phyloP scores from a whole-genome alignment of 1,140 invertebrate species.

The Onthophagus taurus region DNA sequence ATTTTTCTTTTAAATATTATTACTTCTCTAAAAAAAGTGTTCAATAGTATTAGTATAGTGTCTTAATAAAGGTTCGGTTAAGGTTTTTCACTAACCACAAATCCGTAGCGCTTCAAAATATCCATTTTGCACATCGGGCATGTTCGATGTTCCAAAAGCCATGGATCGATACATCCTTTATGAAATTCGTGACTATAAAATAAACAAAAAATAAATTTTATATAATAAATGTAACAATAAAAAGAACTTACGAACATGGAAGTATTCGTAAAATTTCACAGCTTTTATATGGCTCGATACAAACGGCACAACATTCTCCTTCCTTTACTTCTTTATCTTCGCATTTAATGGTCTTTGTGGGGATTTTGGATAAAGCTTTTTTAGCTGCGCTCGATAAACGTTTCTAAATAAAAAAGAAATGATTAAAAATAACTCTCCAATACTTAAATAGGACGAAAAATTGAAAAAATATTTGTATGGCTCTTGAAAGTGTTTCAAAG shows the following conservation, averaged over 20 bases:
- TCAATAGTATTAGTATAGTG: constrained; percentile 1
- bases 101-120: constrained; percentile 85
- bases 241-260: constrained; percentile 69
- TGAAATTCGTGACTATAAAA: constrained; percentile 85
- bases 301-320: constrained; percentile 83
- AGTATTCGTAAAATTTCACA: constrained; percentile 74
- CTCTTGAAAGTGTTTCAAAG: too few species aligned
- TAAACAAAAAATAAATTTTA: not conserved
- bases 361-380: constrained; percentile 83
- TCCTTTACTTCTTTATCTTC: constrained; percentile 75
- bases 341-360: constrained; percentile 70
- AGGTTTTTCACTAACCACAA: constrained; percentile 54
- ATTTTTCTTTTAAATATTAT: too few species aligned
- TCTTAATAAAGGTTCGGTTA: constrained; percentile 9
- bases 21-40: constrained; percentile 1
- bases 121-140: constrained; percentile 96
- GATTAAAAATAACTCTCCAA: not conserved
- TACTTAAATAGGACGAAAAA: too few species aligned
- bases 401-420: constrained; percentile 46
- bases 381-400: constrained; percentile 80
- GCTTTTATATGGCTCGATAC: constrained; percentile 81
- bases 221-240: constrained; percentile 1
- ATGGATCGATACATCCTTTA: constrained; percentile 89
- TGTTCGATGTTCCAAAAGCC: constrained; percentile 84
- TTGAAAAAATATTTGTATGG: too few species aligned